phyloP scores from a whole-genome alignment of 1,140 invertebrate species.

The Lucilia sericata region DNA sequence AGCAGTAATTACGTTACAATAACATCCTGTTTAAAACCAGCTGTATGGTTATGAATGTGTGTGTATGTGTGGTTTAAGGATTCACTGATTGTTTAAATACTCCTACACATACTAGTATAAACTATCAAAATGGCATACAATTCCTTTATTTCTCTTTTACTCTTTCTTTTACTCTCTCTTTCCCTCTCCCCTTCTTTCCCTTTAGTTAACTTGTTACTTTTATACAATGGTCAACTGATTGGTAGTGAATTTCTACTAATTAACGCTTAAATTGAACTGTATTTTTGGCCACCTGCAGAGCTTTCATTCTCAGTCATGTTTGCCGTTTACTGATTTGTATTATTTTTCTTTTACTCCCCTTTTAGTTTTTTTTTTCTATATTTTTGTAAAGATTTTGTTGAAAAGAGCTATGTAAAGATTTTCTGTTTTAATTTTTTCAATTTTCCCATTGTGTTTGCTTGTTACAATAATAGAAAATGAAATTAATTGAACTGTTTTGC shows the following conservation, averaged over 20 bases:
- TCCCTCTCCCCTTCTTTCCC: no score
- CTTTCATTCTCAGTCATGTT: constrained; percentile 3
- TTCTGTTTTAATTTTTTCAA: not conserved
- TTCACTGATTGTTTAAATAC: not conserved
- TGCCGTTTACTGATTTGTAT: not conserved
- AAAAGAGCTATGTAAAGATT: not conserved
- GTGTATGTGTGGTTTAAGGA: constrained; percentile 47
- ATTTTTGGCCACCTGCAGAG: not conserved
- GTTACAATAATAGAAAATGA: constrained; percentile 7
- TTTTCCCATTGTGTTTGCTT: not conserved
- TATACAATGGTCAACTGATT: constrained; percentile 63
- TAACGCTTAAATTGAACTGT: constrained; percentile 48
- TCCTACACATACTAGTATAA: not conserved
- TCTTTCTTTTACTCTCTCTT: not conserved
- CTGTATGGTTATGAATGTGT: constrained; percentile 51
- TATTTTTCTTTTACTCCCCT: not conserved
- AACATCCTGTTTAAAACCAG: constrained; percentile 51
- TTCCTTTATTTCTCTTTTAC: no score
- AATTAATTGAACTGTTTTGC: constrained; percentile 25
- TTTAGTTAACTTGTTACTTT: constrained; percentile 30
- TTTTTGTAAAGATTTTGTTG: not conserved
- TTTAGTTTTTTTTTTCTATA: not conserved
- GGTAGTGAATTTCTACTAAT: constrained; percentile 65
- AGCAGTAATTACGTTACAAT: constrained; percentile 62
- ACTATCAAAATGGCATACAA: constrained; percentile 37